phyloP scores from a whole-genome alignment of 2,797 vertebrate genomes.

The Pogoniulus pusillus region DNA sequence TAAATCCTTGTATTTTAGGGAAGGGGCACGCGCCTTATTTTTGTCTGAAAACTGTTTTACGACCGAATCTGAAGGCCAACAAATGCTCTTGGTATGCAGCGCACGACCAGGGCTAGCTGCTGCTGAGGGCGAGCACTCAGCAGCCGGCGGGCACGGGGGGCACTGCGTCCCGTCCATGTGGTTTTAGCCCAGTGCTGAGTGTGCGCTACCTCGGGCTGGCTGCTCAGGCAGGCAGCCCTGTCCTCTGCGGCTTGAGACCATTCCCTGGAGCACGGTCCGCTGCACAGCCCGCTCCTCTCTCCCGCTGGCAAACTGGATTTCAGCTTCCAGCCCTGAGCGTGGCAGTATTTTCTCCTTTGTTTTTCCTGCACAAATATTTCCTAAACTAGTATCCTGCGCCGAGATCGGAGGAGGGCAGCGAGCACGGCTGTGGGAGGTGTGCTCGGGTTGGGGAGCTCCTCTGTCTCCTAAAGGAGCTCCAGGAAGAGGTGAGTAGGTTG shows the following conservation, averaged over 20 bases:
- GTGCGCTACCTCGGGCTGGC: neutral
- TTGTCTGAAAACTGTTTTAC: neutral
- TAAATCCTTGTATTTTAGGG: neutral
- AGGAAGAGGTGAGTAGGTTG: too few relatives aligned
- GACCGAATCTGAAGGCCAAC: neutral
- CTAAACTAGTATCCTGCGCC: neutral
- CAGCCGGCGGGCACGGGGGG: neutral
- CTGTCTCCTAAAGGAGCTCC: too few relatives aligned
- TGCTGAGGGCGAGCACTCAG: neutral
- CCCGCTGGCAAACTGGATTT: neutral
- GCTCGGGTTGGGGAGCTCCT: too few relatives aligned
- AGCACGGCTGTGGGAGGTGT: too few relatives aligned
- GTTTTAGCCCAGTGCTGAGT: rapidly evolving
- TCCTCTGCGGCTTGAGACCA: neutral
- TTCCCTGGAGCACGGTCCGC: neutral
- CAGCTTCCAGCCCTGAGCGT: neutral
- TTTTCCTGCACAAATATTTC: neutral
- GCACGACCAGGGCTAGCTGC: neutral
- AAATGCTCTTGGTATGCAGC: neutral
- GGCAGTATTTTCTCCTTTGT: neutral
- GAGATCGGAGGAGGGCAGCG: too few relatives aligned
- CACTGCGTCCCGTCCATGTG: rapidly evolving
- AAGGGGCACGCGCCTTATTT: neutral
- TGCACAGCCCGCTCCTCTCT: neutral
- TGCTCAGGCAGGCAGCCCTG: neutral